Conservation (phyloP, 1,140 invertebrate genomes). For the Aplysia californica region DNA sequence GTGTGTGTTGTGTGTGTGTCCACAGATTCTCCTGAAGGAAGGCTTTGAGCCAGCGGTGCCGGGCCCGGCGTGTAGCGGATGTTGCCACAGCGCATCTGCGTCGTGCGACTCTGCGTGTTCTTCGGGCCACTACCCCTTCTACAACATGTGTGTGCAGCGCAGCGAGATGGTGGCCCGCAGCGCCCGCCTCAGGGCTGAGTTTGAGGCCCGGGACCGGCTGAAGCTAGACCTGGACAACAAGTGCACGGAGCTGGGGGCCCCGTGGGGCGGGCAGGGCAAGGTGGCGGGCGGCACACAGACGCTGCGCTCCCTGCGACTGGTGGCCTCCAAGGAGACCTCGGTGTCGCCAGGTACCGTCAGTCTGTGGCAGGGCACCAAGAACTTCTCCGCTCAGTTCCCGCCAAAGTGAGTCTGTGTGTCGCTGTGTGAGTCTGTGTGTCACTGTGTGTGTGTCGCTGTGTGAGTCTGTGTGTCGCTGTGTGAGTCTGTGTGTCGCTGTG, state of each 20-base stretch:
- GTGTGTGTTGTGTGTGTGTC: too few species aligned
- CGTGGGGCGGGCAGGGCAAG: not conserved
- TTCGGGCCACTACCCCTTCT: conserved; percentile 28
- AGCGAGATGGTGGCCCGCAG: conserved; percentile 12
- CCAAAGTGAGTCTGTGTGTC: conserved; percentile 33
- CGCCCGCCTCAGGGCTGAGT: conserved; percentile 19
- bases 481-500: not conserved
- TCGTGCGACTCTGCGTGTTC: conserved; percentile 26
- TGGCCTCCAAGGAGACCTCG: conserved; percentile 28
- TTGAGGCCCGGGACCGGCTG: conserved; percentile 18
- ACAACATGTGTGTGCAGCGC: conserved; percentile 26
- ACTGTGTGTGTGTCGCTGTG: too few species aligned
- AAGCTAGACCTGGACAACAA: conserved; percentile 1
- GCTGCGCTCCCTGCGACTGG: conserved; percentile 17
- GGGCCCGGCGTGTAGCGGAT: conserved; percentile 4
- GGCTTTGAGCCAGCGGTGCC: conserved; percentile 6
- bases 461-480: too few species aligned
- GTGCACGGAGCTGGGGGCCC: not conserved
- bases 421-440: too few species aligned
- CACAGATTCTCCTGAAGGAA: conserved; percentile 21
- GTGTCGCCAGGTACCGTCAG: conserved; percentile 55
- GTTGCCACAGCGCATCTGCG: conserved; percentile 16
- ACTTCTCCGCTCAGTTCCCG: conserved; percentile 61
- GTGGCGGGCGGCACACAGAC: conserved; percentile 17
- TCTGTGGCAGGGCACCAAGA: conserved; percentile 61